phyloP scores from a whole-genome alignment of 2,113 vertebrate species.

The Mesocricetus auratus region DNA sequence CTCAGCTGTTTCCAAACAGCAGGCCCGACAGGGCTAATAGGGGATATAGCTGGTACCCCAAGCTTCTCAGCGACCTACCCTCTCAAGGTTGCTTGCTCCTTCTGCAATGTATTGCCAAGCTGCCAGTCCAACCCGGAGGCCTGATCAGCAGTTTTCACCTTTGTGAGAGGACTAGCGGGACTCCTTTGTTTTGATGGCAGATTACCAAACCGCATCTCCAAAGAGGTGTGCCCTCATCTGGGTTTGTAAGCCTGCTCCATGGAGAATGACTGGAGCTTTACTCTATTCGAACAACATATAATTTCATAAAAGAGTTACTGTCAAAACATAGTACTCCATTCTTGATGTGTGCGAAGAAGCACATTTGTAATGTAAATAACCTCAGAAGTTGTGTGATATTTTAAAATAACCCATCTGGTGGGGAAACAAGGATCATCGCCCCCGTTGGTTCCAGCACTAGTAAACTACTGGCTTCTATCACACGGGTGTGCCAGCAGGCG shows the following conservation, averaged over 20 bases:
- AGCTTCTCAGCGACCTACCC: slow-evolving; percentile 65
- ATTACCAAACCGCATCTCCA: slow-evolving; percentile 78
- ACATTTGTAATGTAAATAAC: slow-evolving; percentile 79
- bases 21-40: slow-evolving; percentile 63
- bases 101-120: slow-evolving; percentile 71
- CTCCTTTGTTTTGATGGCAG: slow-evolving; percentile 75
- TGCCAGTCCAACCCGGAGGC: slow-evolving; percentile 69
- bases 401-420: slow-evolving; percentile 81
- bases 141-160: slow-evolving; percentile 75
- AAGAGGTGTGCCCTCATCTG: slow-evolving; percentile 68
- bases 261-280: slow-evolving; percentile 75
- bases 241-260: slow-evolving; percentile 62
- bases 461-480: slow-evolving; percentile 39
- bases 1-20: slow-evolving; percentile 59
- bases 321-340: slow-evolving; percentile 74
- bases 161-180: slow-evolving; percentile 73
- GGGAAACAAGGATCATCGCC: slow-evolving; percentile 76
- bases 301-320: slow-evolving; percentile 79
- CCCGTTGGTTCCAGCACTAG: slow-evolving; percentile 70
- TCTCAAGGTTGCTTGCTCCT: slow-evolving; percentile 43
- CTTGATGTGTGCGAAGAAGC: slow-evolving; percentile 74
- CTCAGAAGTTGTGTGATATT: slow-evolving; percentile 76
- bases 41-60: slow-evolving; percentile 32
- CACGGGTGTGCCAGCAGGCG: background rate
- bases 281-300: slow-evolving; percentile 68